Base-by-base conservation (phyloP, 1,140 invertebrate species). In the Brachystomella parvula region DNA sequence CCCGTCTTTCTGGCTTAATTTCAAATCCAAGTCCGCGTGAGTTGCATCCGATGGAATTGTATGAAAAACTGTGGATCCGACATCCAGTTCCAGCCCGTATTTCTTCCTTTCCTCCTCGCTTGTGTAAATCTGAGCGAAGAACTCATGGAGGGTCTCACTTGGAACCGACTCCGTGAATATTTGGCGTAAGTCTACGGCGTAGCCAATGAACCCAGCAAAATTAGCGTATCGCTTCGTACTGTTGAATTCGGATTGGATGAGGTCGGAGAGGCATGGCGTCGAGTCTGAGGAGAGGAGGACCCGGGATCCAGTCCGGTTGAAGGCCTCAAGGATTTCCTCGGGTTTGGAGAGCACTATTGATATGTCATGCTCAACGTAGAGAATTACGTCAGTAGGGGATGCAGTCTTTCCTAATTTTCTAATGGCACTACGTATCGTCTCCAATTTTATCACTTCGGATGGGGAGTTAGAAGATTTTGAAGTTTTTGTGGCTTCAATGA, bases 201-300 rank as follows among this genome's bases (percentile, higher is more conserved):
- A 60, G 30, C 58, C 58, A 26, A 60, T 60, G 58, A 60, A 60
- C 24, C 58, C 58, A 12, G 29, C 58, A 35, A 60, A 60, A 60
- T 60, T 60, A 9, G 32, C 33, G 31, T 32, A 35, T 35, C 33
- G 12, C 3, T 15, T 35, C 6, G 29, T 60, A 6, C 12, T 26
- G 58, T 60, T 60, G 6, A n/a, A 6, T 9, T 15, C 30, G 9
- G 6, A 3, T 6, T 26, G 24, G 3, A 32, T 35, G 6, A 3
- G 6, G 58, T 32, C 19, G 29, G 32, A 60, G 29, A n/a, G 3
- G 32, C 58, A 60, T 9, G 58, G 17, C 19, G 29, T 24, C 9
- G 29, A 9, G 19, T 30, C 58, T 3, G 9, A 3, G 17, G 58
- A 60, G 3, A 60, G 9, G 21, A 60, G 58, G 12, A 60, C 24